phyloP scores from a whole-genome alignment of 2,113 vertebrate species.

The Pampusana beccarii region DNA sequence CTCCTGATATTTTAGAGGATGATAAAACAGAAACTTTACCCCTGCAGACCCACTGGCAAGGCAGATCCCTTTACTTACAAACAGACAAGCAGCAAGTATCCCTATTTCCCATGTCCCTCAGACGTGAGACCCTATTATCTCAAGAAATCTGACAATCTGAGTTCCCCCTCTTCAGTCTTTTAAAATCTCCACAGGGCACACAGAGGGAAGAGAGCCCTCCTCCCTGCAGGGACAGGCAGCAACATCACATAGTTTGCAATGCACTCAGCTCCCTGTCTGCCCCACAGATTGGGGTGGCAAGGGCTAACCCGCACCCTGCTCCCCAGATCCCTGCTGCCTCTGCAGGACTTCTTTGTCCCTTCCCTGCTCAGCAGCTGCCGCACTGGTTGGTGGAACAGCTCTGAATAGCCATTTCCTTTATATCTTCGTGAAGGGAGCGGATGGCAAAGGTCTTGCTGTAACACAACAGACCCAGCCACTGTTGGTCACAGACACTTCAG shows the following conservation, averaged over 20 bases:
- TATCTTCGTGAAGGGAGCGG: not conserved
- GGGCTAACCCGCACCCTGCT: not conserved
- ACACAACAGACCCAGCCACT: rapidly evolving
- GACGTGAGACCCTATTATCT: not conserved
- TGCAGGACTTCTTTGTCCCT: not conserved
- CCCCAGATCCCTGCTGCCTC: not conserved
- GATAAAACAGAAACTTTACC: not conserved
- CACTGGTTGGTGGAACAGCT: not conserved
- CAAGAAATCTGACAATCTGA: not conserved
- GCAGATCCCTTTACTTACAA: not conserved
- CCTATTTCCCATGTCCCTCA: not conserved
- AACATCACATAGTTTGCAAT: not conserved
- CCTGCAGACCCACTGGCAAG: not conserved
- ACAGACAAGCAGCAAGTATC: rapidly evolving
- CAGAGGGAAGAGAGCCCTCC: not conserved
- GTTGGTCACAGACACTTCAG: not conserved
- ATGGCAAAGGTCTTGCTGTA: not conserved
- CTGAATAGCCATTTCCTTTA: not conserved
- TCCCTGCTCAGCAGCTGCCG: not conserved
- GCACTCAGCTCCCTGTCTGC: too few relatives aligned
- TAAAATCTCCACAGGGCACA: not conserved
- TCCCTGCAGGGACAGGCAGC: not conserved
- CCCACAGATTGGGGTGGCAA: not conserved
- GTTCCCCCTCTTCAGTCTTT: not conserved
- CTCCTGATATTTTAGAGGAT: not conserved